Evolutionary conservation across 2,113 vertebrate species (phyloP).

Genomic region (Electrona antarctica): DNA sequence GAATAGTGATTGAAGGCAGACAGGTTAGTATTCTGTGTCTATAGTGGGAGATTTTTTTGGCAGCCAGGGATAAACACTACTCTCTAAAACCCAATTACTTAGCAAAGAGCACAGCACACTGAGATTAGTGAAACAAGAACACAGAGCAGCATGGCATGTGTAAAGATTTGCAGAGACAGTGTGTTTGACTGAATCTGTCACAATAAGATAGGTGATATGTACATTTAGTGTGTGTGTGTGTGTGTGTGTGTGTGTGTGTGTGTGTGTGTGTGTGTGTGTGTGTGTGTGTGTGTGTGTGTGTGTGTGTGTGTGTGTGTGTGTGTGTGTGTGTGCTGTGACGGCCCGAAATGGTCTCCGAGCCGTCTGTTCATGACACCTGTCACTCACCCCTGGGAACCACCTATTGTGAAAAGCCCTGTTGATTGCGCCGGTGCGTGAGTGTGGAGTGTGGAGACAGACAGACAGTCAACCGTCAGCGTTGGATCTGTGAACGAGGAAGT

Average conservation of each 20-base stretch:
- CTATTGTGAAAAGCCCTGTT: no score
- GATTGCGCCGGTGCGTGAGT: no score
- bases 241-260: neutral
- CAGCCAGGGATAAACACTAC: conserved; percentile 58
- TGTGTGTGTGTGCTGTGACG: no score
- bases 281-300: conserved; percentile 11
- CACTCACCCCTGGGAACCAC: no score
- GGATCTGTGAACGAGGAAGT: no score
- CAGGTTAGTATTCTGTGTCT: conserved; percentile 44
- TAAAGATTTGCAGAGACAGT: conserved; percentile 32
- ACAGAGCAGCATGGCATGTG: conserved; percentile 21
- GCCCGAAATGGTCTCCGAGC: no score
- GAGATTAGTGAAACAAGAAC: conserved; percentile 56
- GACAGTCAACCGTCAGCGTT: no score
- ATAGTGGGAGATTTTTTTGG: conserved; percentile 36
- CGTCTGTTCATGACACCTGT: no score
- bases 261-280: neutral
- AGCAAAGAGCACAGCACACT: conserved; percentile 38
- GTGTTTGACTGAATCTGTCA: conserved; percentile 1
- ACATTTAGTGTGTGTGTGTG: neutral
- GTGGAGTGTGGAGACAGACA: no score
- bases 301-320: neutral
- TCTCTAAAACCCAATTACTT: conserved; percentile 65
- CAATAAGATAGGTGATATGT: neutral
- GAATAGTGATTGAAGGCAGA: conserved; percentile 63